phyloP scores from a whole-genome alignment of 2,888 invertebrate genomes.

The Drosophila cognata region DNA sequence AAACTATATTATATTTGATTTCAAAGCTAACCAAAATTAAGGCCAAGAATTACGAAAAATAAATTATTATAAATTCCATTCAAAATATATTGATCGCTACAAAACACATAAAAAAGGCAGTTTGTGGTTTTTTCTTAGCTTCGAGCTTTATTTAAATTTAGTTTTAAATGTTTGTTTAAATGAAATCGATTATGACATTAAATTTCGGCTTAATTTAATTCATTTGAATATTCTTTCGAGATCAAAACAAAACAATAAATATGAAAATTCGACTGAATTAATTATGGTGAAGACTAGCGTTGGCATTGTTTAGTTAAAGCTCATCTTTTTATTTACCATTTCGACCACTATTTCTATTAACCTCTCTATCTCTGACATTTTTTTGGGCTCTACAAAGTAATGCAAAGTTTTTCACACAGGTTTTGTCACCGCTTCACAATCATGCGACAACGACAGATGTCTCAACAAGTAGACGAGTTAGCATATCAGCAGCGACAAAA shows the following conservation, averaged over 20 bases:
- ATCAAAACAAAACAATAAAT: constrained; percentile 1
- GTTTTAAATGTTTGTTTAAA: neutral
- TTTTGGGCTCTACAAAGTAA: neutral
- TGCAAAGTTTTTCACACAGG: neutral
- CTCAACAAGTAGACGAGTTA: constrained; percentile 42
- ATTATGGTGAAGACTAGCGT: neutral
- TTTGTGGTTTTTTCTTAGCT: neutral
- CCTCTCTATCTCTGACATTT: neutral
- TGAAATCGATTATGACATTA: neutral
- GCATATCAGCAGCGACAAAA: constrained; percentile 11
- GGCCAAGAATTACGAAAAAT: neutral
- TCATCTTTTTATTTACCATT: neutral
- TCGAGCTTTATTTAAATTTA: neutral
- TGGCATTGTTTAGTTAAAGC: neutral
- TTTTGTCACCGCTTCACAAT: constrained; percentile 38
- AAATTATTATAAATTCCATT: neutral
- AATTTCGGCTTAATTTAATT: neutral
- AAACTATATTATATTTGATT: neutral
- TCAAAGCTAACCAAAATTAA: neutral
- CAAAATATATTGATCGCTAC: neutral
- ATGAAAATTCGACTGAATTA: neutral
- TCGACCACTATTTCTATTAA: neutral
- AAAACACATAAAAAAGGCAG: neutral
- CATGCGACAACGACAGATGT: constrained; percentile 59
- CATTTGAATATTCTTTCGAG: neutral